Percentiles rank a stretch among this genome's conserved stretches.
Conservation (phyloP, 1,140 invertebrate genomes). For the Mizuhopecten yessoensis region DNA sequence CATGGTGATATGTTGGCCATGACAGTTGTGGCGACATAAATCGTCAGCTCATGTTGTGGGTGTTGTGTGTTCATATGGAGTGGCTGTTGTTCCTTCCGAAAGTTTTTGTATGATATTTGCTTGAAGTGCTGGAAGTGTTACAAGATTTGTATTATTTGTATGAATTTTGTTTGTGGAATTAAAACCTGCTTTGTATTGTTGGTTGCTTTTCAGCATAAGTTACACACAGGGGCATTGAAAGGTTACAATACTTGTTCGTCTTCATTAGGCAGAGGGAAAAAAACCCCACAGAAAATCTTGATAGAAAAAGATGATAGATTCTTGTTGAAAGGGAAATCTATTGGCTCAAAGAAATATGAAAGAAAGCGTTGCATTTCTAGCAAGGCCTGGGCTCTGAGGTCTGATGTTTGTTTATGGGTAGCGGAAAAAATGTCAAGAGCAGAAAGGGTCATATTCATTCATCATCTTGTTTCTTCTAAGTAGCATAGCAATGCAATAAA, state of each 20-base stretch:
- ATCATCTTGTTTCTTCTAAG: not conserved
- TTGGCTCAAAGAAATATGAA: not conserved
- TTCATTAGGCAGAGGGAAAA: not conserved
- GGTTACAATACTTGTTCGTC: not conserved
- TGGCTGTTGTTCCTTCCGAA: not conserved
- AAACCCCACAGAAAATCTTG: not conserved
- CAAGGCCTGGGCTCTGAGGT: not conserved
- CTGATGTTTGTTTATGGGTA: not conserved
- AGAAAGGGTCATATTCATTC: not conserved
- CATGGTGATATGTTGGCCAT: not conserved
- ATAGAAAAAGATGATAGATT: not conserved
- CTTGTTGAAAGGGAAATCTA: not conserved
- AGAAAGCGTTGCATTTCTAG: not conserved
- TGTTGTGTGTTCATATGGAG: not conserved
- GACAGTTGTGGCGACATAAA: not conserved
- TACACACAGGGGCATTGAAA: not conserved
- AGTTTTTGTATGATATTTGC: conserved; percentile 29
- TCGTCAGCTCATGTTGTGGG: not conserved
- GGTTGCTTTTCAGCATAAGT: not conserved
- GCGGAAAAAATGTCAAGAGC: not conserved
- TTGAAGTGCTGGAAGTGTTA: not conserved
- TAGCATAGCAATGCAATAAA: not conserved
- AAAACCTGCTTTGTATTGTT: not conserved
- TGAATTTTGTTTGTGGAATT: not conserved
- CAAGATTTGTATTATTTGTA: conserved; percentile 20